Evolutionary conservation across 2,888 invertebrate species (phyloP).

Genomic region (Mallateleia sp.): DNA sequence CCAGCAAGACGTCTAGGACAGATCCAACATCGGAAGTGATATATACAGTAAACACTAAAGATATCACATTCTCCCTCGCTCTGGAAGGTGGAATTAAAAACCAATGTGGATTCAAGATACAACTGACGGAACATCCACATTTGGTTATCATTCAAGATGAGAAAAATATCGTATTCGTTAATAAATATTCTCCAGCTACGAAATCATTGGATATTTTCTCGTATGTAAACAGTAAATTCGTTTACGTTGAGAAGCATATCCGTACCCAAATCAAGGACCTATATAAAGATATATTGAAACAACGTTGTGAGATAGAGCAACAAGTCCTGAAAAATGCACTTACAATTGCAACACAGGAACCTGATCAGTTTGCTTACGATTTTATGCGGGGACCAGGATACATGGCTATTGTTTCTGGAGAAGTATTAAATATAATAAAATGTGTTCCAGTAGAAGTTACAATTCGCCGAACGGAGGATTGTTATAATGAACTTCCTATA

Average conservation of each 20-base stretch:
- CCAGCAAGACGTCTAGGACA: not conserved
- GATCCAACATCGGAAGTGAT: too few species aligned
- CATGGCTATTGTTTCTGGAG: conserved; percentile 80
- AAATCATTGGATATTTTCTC: conserved; percentile 70
- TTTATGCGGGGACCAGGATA: conserved; percentile 80
- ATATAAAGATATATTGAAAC: conserved; percentile 76
- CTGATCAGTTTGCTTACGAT: conserved; percentile 79
- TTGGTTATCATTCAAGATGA: not conserved
- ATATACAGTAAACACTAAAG: not conserved
- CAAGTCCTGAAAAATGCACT: conserved; percentile 81
- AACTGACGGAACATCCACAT: conserved; percentile 12
- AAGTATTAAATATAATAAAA: conserved; percentile 81
- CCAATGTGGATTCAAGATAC: not conserved
- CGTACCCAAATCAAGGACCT: conserved; percentile 66
- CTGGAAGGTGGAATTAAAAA: too few species aligned
- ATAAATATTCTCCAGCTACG: too few species aligned
- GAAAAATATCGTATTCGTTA: too few species aligned
- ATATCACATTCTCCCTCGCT: not conserved
- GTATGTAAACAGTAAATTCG: conserved; percentile 81
- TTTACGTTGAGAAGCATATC: conserved; percentile 81
- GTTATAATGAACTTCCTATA: conserved; percentile 68
- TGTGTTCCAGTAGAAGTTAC: conserved; percentile 79
- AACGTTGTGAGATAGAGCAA: conserved; percentile 79
- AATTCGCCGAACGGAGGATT: conserved; percentile 66
- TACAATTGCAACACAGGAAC: conserved; percentile 75